Percentiles rank a stretch among this genome's conserved stretches.
These are phyloP conservation scores for Pterocles orientalis DNA, from an alignment of 2,113 vertebrate genomes.

Conservation along the genomic window DNA sequence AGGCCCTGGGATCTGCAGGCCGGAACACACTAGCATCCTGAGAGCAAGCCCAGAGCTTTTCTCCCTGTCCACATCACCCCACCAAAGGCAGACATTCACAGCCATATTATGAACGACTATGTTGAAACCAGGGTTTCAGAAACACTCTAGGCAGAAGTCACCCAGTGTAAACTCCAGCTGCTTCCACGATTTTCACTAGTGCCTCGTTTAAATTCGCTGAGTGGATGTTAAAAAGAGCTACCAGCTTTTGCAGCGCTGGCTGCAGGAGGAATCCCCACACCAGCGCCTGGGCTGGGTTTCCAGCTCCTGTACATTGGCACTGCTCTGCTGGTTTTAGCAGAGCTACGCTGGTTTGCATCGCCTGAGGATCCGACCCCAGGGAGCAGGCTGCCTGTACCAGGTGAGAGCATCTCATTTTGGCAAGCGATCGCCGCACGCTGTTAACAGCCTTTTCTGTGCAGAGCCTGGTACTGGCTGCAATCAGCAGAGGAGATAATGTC, in stretches of 20 bases:
- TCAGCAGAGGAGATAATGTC: background rate
- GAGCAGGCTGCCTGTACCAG: background rate
- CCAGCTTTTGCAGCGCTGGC: background rate
- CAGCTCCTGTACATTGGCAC: fast-evolving
- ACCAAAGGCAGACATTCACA: fast-evolving
- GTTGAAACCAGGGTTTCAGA: background rate
- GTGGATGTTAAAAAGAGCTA: background rate
- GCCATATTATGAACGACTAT: background rate
- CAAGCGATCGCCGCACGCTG: background rate
- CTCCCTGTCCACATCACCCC: background rate
- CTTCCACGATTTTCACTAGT: background rate
- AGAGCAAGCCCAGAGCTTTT: background rate
- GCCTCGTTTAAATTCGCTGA: background rate
- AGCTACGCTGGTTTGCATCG: background rate
- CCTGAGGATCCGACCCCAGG: background rate
- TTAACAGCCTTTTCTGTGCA: background rate
- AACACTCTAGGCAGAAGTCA: background rate
- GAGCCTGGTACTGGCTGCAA: background rate
- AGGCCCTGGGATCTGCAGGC: background rate
- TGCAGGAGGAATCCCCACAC: background rate
- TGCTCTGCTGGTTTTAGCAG: background rate
- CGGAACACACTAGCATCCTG: background rate
- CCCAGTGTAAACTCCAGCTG: background rate
- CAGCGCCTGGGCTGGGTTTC: background rate
- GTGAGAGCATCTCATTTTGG: background rate